Conservation (phyloP, 30 jellyfish, hydroid and myxozoan genomes). For the Turritopsis rubra region DNA sequence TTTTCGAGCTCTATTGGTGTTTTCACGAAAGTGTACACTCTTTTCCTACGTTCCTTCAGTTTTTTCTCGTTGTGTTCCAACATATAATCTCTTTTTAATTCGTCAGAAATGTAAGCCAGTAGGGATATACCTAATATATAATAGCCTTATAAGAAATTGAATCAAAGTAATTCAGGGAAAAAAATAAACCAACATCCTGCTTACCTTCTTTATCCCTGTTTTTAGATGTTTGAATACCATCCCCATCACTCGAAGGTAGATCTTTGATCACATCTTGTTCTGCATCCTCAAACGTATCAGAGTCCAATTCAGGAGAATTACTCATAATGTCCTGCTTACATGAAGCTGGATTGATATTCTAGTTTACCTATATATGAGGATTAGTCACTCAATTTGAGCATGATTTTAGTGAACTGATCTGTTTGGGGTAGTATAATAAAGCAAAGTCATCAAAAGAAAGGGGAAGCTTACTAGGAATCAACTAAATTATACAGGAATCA, state of each 20-base stretch:
- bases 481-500: background rate
- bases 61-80: slow-evolving; percentile 76
- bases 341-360: background rate
- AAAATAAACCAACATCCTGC: background rate
- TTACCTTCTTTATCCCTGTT: background rate
- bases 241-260: background rate
- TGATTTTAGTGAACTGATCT: too few species aligned
- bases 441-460: background rate
- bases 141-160: background rate
- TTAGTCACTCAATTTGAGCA: background rate
- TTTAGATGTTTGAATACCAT: background rate
- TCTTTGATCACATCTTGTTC: background rate
- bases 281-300: background rate
- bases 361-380: background rate
- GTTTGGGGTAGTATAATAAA: too few species aligned
- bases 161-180: background rate
- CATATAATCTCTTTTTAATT: slow-evolving; percentile 66
- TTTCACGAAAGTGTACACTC: slow-evolving; percentile 90
- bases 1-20: slow-evolving; percentile 95
- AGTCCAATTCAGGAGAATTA: background rate
- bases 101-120: slow-evolving; percentile 68
- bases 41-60: slow-evolving; percentile 71
- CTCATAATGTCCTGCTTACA: background rate
- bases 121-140: slow-evolving; percentile 54
- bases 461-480: too few species aligned